Evolutionary conservation across 2,888 invertebrate species (phyloP), one percentile per base, ranked within the genome.

Genomic region (Ectobius pallidus): DNA sequence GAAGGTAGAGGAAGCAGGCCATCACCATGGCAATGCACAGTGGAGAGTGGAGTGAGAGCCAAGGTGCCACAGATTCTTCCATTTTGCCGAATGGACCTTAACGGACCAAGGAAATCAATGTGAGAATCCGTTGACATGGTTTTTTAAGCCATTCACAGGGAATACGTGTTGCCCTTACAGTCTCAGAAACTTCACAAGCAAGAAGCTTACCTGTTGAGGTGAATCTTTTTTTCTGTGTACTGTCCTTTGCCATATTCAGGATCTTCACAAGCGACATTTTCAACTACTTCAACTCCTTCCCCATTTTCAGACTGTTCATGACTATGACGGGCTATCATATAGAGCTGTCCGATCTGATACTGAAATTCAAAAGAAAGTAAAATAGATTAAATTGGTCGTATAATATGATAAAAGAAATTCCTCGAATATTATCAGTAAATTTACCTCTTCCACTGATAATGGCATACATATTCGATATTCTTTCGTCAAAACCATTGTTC

Each of bases 381-480:
- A n/a, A n/a, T n/a, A n/a, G n/a, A n/a, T n/a, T n/a, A n/a, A 18
- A 18, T 55, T 55, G 20, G 9, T 18, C 14, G 20, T 55, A 16
- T 9, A 9, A 55, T 55, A 11, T 55, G 20, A 55, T 3, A 58
- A 58, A n/a, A 58, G 7, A 58, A 3, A 58, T 58, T n/a, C 16
- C 58, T n/a, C n/a, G 14, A 30, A n/a, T 30, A 32, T 58, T 30
- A n/a, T 58, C 1, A 42, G 1, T 3, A 62, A 63, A 9, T 63
- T 82, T 86, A 96, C 96, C 91, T 96, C 96, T 81, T 95, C 94
- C 2, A 94, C 94, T 1, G 93, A 91, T 79, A 96, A 88, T 14
- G 96, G 96, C 95, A 96, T 96, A 80, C 94, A 94, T 82, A 96
- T 93, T 80, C 95, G 87, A 81, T 93, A 96, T 85, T 96, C 96